Evolutionary conservation across 2,888 invertebrate genomes (phyloP).

Genomic region (Coelopa pilipes): DNA sequence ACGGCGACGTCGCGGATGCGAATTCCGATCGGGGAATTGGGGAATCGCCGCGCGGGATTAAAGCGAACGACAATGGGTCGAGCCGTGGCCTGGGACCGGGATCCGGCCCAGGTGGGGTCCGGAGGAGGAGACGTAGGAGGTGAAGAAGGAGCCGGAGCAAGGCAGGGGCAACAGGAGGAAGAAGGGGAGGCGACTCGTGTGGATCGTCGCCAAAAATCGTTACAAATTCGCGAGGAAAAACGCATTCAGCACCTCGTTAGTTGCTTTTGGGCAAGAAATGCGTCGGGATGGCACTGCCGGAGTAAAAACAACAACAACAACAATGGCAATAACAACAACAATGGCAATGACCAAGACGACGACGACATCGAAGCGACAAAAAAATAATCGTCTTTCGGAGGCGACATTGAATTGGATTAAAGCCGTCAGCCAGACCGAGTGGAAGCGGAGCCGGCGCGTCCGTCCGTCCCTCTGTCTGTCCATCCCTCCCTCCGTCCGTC

Average conservation of each 20-base stretch:
- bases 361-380: constrained; percentile 42
- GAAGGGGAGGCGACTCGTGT: constrained; percentile 19
- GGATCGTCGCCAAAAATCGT: constrained; percentile 48
- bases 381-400: constrained; percentile 43
- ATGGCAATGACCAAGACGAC: constrained; percentile 30
- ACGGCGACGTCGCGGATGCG: background rate
- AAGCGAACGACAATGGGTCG: constrained; percentile 52
- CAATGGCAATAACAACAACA: too few relatives aligned
- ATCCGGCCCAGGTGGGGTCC: too few relatives aligned
- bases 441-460: background rate
- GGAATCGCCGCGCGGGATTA: constrained; percentile 54
- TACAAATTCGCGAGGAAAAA: constrained; percentile 32
- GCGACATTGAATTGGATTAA: constrained; percentile 53
- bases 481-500: background rate
- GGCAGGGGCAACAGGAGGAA: background rate
- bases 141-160: too few relatives aligned
- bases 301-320: constrained; percentile 21
- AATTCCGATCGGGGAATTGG: constrained; percentile 45
- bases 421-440: constrained; percentile 28
- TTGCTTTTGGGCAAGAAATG: constrained; percentile 47
- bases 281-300: constrained; percentile 49
- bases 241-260: constrained; percentile 60
- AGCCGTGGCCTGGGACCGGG: too few relatives aligned
- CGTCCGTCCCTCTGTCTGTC: background rate
- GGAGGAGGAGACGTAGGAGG: background rate